Percentiles rank a stretch among this genome's conserved stretches.
phyloP scores from a whole-genome alignment of 2,888 invertebrate species.

The Sphaerophoria taeniata region DNA sequence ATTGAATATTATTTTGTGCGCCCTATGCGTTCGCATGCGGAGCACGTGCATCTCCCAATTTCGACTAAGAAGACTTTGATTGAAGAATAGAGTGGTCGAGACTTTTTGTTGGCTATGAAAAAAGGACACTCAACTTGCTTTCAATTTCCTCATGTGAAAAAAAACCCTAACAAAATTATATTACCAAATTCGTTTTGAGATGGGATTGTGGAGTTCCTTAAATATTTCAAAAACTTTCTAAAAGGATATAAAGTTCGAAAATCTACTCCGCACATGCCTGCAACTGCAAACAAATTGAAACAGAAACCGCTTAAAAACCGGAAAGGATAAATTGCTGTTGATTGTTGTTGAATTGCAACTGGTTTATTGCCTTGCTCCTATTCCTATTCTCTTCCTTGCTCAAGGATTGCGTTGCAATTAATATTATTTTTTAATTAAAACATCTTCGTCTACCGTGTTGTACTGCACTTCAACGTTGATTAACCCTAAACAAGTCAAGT shows the following conservation, averaged over 20 bases:
- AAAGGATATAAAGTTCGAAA: too few species aligned
- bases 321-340: too few species aligned
- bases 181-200: too few species aligned
- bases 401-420: background rate
- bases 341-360: background rate
- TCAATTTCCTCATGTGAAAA: too few species aligned
- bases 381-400: background rate
- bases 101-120: too few species aligned
- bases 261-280: too few species aligned
- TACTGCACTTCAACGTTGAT: background rate
- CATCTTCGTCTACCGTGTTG: background rate
- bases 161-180: too few species aligned
- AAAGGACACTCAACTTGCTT: too few species aligned
- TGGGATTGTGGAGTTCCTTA: too few species aligned
- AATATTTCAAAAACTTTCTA: too few species aligned
- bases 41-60: background rate
- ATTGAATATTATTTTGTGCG: background rate
- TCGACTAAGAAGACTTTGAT: background rate
- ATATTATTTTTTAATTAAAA: slow-evolving; percentile 24
- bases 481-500: slow-evolving; percentile 30
- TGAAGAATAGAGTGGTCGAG: background rate
- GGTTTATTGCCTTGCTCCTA: background rate
- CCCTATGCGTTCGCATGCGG: background rate
- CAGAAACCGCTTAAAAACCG: too few species aligned
- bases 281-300: too few species aligned